phyloP scores from a whole-genome alignment of 2,888 invertebrate genomes.

The Agrochola lota region DNA sequence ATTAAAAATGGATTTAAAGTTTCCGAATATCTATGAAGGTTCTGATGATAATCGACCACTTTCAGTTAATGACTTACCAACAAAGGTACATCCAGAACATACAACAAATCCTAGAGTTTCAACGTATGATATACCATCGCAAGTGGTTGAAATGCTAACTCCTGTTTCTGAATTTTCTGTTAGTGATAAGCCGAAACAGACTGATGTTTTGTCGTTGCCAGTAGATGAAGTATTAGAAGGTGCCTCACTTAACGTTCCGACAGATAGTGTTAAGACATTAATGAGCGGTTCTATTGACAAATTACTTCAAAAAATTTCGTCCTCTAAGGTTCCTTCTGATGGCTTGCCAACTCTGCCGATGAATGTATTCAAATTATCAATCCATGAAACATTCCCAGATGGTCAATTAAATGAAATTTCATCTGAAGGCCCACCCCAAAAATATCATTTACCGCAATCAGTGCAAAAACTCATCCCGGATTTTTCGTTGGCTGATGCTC shows the following conservation, averaged over 20 bases:
- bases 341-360: neutral
- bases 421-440: neutral
- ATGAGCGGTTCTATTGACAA: neutral
- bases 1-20: constrained; percentile 16
- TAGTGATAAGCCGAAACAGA: neutral
- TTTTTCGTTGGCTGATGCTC: neutral
- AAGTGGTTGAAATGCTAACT: neutral
- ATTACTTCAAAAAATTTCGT: neutral
- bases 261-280: neutral
- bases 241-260: neutral
- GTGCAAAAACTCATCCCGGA: neutral
- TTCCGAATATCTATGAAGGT: neutral
- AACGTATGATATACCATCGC: too few species aligned
- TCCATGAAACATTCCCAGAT: neutral
- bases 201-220: neutral
- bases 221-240: neutral
- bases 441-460: neutral
- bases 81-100: too few species aligned
- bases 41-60: neutral
- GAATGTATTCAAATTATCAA: neutral
- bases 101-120: neutral
- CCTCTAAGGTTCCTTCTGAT: neutral
- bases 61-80: neutral
- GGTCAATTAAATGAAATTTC: neutral
- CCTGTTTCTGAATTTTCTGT: neutral